Percentiles rank a stretch among this genome's conserved stretches.
These are phyloP conservation scores for Atta cephalotes DNA, from an alignment of 1,140 invertebrate genomes.

Conservation along the genomic window DNA sequence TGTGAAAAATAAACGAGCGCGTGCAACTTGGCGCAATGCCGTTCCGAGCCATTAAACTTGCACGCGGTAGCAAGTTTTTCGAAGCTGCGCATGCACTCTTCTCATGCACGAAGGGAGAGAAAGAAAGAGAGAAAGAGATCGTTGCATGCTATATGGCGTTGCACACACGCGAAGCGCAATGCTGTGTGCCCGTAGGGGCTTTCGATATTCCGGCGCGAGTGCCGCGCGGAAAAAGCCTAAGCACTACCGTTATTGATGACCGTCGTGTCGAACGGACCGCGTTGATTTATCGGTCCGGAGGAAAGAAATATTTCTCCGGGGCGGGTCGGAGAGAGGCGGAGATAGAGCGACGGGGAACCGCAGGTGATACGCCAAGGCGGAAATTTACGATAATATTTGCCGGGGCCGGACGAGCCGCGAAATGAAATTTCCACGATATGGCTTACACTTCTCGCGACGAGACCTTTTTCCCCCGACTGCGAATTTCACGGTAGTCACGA, in stretches of 20 bases:
- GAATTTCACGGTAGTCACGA: conserved; percentile 44
- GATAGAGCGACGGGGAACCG: conserved; percentile 63
- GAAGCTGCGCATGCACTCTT: conserved; percentile 62
- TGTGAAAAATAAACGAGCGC: conserved; percentile 72
- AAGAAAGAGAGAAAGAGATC: conserved; percentile 41
- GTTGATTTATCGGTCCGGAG: conserved; percentile 72
- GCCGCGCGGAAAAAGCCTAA: conserved; percentile 68
- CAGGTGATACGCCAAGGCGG: conserved; percentile 62
- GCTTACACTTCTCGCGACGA: conserved; percentile 36
- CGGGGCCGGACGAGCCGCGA: conserved; percentile 64
- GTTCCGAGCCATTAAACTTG: conserved; percentile 73
- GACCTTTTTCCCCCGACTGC: conserved; percentile 40
- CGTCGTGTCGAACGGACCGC: conserved; percentile 64
- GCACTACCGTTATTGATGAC: conserved; percentile 74
- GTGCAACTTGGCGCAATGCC: conserved; percentile 68
- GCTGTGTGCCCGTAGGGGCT: conserved; percentile 33
- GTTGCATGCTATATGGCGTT: conserved; percentile 46
- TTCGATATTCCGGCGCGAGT: conserved; percentile 63
- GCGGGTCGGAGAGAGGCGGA: conserved; percentile 39
- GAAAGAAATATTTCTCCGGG: conserved; percentile 68
- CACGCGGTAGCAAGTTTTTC: conserved; percentile 70
- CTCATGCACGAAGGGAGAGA: conserved; percentile 32
- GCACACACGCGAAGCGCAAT: conserved; percentile 31
- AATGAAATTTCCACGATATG: conserved; percentile 69
- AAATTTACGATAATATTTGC: conserved; percentile 75